Evolutionary conservation across 2,113 vertebrate species (phyloP), one percentile per base, ranked within the genome.

Genomic region (Anarrhichthys ocellatus): DNA sequence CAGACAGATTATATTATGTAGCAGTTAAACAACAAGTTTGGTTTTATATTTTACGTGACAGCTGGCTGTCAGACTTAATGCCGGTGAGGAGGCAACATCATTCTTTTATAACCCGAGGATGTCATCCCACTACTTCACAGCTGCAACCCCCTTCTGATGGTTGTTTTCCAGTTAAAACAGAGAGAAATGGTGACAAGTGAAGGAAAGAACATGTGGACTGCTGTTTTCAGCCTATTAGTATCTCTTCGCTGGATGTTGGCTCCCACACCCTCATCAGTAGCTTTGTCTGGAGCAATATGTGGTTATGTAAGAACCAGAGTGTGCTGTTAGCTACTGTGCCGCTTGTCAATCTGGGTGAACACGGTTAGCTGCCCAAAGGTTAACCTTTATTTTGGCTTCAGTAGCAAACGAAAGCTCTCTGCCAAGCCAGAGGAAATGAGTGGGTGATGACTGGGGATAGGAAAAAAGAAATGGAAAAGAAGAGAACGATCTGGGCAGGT

Each of bases 341-440:
- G 59, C 50, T 75, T 38, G 68, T 65, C 38, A n/a, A 38, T 70
- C 52, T 17, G 44, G 48, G 27, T 65, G 65, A 81, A 69, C 32
- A 65, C 9, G 5, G 63, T 64, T 36, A 76, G 50, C 72, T 77
- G 75, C 50, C 82, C 84, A 76, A 64, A 73, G 40, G 50, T 75
- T 84, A 87, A 92, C 84, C 88, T 91, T 86, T 84, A 82, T 54
- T 89, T 89, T 92, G 90, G 83, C 87, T 61, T 80, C 14, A 27
- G 27, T 73, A 64, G 82, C 52, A 52, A 14, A 67, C 67, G 15
- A 20, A 6, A 72, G 46, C 24, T 61, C 64, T 36, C 65, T 79
- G 92, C 91, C 93, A 93, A 85, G 84, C 73, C 62, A 84, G 79
- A 84, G 88, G 85, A 93, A 91, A 90, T 68, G 84, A 90, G 80